Percentiles rank a stretch among this genome's conserved stretches.
These are phyloP conservation scores for Engraulis encrasicolus DNA, from an alignment of 2,113 vertebrate genomes.

Conservation along the genomic window DNA sequence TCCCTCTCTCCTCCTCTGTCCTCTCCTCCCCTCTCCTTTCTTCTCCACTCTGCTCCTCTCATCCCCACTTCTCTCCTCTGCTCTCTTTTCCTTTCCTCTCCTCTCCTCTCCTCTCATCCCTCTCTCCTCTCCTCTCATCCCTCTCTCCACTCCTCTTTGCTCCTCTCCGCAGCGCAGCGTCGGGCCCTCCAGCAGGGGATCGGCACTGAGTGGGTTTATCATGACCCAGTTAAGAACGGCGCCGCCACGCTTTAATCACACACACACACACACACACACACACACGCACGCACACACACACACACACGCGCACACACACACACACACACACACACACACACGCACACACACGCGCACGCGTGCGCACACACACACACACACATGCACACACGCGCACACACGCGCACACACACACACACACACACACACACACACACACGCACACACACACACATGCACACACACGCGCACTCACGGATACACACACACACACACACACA, in stretches of 20 bases:
- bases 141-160: not conserved
- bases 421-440: too few species aligned
- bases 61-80: too few species aligned
- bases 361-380: conserved; percentile 8
- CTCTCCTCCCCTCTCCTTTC: not conserved
- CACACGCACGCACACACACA: not conserved
- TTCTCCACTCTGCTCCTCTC: too few species aligned
- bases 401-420: not conserved
- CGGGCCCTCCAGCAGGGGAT: conserved; percentile 59
- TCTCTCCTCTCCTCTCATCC: conserved; percentile 63
- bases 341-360: not conserved
- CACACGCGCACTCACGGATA: too few species aligned
- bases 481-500: too few species aligned
- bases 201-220: conserved; percentile 73
- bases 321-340: not conserved
- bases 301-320: not conserved
- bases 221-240: conserved; percentile 79
- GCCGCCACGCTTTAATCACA: conserved; percentile 60
- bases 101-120: conserved; percentile 68
- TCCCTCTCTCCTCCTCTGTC: not conserved
- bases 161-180: too few species aligned
- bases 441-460: too few species aligned
- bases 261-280: not conserved
- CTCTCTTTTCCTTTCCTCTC: conserved; percentile 23
- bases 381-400: not conserved